phyloP scores from a whole-genome alignment of 92 coral and sea anemone species.

The Parazoanthus swiftii region DNA sequence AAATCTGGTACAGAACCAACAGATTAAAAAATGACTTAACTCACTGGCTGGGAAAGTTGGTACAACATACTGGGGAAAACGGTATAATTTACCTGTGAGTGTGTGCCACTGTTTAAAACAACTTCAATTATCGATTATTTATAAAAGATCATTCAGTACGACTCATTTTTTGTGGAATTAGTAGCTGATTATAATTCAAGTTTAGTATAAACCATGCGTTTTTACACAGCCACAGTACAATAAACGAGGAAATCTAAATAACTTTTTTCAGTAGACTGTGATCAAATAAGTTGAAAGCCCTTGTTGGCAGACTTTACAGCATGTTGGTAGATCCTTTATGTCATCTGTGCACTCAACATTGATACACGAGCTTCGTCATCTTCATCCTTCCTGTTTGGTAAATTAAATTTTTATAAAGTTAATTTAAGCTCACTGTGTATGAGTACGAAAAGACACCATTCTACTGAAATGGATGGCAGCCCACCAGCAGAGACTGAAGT shows the following conservation, averaged over 20 bases:
- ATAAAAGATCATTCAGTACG: no score
- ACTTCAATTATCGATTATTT: no score
- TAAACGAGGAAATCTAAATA: background rate
- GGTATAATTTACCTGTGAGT: no score
- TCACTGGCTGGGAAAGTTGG: no score
- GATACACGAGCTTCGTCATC: slow-evolving; percentile 89
- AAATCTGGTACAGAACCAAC: no score
- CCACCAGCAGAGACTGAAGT: background rate
- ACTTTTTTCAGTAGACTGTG: background rate
- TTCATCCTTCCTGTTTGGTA: slow-evolving; percentile 48
- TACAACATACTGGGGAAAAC: no score
- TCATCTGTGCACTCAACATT: slow-evolving; percentile 64
- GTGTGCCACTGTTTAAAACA: no score
- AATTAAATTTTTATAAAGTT: background rate
- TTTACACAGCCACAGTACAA: background rate
- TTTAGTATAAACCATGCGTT: background rate
- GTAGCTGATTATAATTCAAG: no score
- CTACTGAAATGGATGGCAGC: no score
- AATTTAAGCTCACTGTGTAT: background rate
- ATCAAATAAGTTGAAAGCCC: background rate
- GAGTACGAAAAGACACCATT: background rate
- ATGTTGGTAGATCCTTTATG: background rate
- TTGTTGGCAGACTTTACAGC: background rate
- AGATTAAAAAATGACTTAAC: no score
- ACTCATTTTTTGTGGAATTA: no score